Conservation (phyloP, 2,888 invertebrate species). For the Troides aeacus region DNA sequence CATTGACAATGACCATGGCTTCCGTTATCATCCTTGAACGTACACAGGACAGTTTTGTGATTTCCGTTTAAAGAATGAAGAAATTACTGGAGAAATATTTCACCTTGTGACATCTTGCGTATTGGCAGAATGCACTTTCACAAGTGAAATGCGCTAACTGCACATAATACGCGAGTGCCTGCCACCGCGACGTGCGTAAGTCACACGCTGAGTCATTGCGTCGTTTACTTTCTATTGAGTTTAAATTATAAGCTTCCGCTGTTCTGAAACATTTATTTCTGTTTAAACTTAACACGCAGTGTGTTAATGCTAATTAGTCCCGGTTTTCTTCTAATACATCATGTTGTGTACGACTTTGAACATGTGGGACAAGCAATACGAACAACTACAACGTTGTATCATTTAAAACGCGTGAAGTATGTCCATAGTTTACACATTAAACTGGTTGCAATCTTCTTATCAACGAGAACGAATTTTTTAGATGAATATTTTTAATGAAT, state of each 20-base stretch:
- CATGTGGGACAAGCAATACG: neutral
- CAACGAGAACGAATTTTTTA: too few species aligned
- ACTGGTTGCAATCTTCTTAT: too few species aligned
- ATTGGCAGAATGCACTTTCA: slow-evolving; percentile 37
- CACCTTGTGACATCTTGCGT: slow-evolving; percentile 28
- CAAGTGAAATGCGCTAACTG: slow-evolving; percentile 42
- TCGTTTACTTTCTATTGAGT: slow-evolving; percentile 35
- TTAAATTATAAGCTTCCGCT: slow-evolving; percentile 30
- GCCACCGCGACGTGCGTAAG: slow-evolving; percentile 32
- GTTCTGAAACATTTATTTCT: slow-evolving; percentile 16
- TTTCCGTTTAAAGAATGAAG: slow-evolving; percentile 1
- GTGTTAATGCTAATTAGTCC: slow-evolving; percentile 10
- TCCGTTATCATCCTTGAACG: slow-evolving; percentile 4
- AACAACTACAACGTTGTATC: neutral
- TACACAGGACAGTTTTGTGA: neutral
- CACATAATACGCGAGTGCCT: slow-evolving; percentile 35
- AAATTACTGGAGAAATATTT: slow-evolving; percentile 5
- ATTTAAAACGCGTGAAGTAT: neutral
- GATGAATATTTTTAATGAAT: too few species aligned
- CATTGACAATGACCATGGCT: neutral
- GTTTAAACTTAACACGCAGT: slow-evolving; percentile 14
- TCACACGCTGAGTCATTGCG: slow-evolving; percentile 33
- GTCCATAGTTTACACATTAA: too few species aligned
- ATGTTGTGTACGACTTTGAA: neutral
- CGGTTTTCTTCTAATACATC: slow-evolving; percentile 9